Percentiles rank a stretch among this genome's conserved stretches.
phyloP scores from a whole-genome alignment of 2,113 vertebrate species.

The Mesoclemmys tuberculata region DNA sequence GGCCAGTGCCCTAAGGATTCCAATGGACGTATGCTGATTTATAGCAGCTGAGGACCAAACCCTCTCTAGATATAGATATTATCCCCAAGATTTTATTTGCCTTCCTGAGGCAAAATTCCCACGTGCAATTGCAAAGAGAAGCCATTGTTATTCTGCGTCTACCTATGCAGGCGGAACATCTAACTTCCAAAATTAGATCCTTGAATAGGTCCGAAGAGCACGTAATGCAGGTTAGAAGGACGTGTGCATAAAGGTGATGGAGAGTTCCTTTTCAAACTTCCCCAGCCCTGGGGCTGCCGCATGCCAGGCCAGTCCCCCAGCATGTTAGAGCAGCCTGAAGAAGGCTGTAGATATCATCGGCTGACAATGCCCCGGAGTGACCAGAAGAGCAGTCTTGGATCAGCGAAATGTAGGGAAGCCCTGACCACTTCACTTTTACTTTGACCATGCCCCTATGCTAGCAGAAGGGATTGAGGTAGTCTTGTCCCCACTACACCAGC shows the following conservation, averaged over 20 bases:
- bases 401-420: not conserved
- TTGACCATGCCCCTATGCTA: not conserved
- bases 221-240: not conserved
- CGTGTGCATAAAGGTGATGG: not conserved
- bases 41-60: not conserved
- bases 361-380: not conserved
- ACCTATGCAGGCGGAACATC: not conserved
- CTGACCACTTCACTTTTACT: not conserved
- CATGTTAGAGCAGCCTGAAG: not conserved
- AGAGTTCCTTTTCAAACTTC: not conserved
- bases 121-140: not conserved
- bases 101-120: not conserved
- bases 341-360: not conserved
- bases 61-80: not conserved
- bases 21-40: not conserved
- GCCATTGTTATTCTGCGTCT: not conserved
- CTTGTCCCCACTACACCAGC: not conserved
- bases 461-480: not conserved
- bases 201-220: not conserved
- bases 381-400: not conserved
- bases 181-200: not conserved
- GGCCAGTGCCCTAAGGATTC: not conserved
- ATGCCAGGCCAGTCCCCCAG: not conserved
- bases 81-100: not conserved
- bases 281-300: not conserved